Percentiles rank a stretch among this genome's conserved stretches.
Evolutionary conservation across 1,140 invertebrate genomes (phyloP).

Genomic region (Brachionus sp.): DNA sequence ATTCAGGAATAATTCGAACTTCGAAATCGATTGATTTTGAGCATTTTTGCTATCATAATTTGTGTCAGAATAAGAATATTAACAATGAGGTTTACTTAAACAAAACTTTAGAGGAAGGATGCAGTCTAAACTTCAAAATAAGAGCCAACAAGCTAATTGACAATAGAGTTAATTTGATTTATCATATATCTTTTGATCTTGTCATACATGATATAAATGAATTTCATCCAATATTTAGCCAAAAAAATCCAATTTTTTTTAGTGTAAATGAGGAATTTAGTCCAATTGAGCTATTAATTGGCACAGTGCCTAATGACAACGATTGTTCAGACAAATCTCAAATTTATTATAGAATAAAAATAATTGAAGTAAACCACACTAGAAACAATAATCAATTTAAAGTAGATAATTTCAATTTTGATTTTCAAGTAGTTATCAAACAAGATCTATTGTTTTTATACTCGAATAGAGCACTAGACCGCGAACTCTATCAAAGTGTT

Average conservation of each 20-base stretch:
- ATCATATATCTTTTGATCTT: not conserved
- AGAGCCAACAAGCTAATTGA: not conserved
- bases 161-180: not conserved
- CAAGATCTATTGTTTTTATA: slow-evolving; percentile 29
- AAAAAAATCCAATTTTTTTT: not conserved
- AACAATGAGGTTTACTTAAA: not conserved
- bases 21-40: slow-evolving; percentile 33
- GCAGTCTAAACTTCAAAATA: not conserved
- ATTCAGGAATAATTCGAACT: not conserved
- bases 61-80: slow-evolving; percentile 33
- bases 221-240: slow-evolving; percentile 28
- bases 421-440: not conserved
- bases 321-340: slow-evolving; percentile 4
- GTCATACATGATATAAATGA: slow-evolving; percentile 28
- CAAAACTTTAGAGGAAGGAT: not conserved
- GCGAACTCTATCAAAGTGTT: slow-evolving; percentile 8
- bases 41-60: slow-evolving; percentile 5
- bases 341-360: slow-evolving; percentile 7
- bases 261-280: slow-evolving; percentile 23
- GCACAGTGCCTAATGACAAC: not conserved
- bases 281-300: slow-evolving; percentile 11
- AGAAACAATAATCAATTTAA: not conserved
- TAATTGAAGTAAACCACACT: not conserved
- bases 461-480: slow-evolving; percentile 3
- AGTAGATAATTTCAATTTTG: not conserved